These are phyloP conservation scores for Subanguina moxae DNA, from an alignment of 1,140 invertebrate species.

Conservation along the genomic window DNA sequence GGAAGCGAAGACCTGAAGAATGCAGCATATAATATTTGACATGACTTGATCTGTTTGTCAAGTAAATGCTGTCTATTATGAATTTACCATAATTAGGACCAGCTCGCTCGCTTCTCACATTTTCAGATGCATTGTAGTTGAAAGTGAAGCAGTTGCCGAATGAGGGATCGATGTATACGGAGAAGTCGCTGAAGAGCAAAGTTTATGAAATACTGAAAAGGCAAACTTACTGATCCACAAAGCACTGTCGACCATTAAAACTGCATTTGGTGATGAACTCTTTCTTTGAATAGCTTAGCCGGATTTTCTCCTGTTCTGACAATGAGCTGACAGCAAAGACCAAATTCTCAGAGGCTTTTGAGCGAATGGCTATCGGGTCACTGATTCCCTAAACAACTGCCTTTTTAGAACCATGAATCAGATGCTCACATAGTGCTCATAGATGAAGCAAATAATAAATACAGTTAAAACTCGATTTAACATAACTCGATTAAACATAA, in stretches of 20 bases:
- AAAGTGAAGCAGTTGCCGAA: conserved; percentile 59
- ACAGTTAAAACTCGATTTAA: too few species aligned
- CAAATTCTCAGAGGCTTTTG: conserved; percentile 55
- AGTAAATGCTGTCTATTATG: conserved; percentile 8
- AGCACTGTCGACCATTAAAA: conserved; percentile 56
- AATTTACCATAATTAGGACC: conserved; percentile 49
- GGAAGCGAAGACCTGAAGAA: conserved; percentile 49
- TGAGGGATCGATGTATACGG: conserved; percentile 51
- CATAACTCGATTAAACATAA: too few species aligned
- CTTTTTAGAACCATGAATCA: too few species aligned
- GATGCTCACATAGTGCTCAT: too few species aligned
- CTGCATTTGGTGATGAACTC: conserved; percentile 59
- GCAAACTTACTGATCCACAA: conserved; percentile 48
- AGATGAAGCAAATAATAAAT: too few species aligned
- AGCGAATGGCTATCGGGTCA: conserved; percentile 53
- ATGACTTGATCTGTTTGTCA: conserved; percentile 9
- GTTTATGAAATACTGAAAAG: background rate
- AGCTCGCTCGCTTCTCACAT: conserved; percentile 54
- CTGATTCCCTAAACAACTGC: conserved; percentile 27
- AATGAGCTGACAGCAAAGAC: conserved; percentile 52
- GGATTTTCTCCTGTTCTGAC: conserved; percentile 46
- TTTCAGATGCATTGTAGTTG: conserved; percentile 47
- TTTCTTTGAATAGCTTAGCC: conserved; percentile 49
- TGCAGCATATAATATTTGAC: conserved; percentile 1
- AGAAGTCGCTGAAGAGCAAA: conserved; percentile 50